Evolutionary conservation across 2,888 invertebrate species (phyloP), one percentile per base, ranked within the genome.

Genomic region (Campoletis raptor): DNA sequence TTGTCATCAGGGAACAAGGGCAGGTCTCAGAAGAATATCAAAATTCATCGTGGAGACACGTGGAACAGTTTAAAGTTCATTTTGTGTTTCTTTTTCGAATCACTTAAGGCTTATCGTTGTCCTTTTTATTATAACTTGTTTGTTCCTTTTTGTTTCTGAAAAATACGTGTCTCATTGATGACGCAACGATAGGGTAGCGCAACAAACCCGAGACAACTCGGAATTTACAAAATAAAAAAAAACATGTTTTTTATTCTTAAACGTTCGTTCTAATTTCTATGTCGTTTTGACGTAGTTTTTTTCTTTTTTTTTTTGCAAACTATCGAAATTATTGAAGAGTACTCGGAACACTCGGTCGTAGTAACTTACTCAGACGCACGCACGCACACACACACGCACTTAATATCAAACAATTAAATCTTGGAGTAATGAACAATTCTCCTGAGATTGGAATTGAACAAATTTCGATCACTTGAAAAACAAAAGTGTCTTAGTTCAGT

Each of bases 41-140:
- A 83, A 85, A 81, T 73, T 81, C 77, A 48, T 66, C 78, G 45
- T 37, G 37, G 72, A 81, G 77, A 85, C 77, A 66, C 76, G 77
- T 18, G 54, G 40, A 73, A 78, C 67, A 48, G 54, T 64, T 8
- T 73, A 21, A 45, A 69, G 45, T 67, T 70, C 37, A 21, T 70
- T 83, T 79, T 9, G 7, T n/a, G 3, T 69, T 64, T 54, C 67
- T 74, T 54, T 54, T 9, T 21, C 21, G 4, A 54, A 54, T 52
- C 18, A 52, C 52, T 52, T n/a, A 52, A 9, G 54, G 78, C 12
- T 30, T 36, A 81, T 37, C 64, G 61, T 64, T 21, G 52, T 61
- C 52, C 21, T 52, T 67, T 30, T 37, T 30, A n/a, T 18, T 52
- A 15, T n/a, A 54, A 30, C 30, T 12, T 61, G 61, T 61, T 30